These are phyloP conservation scores for Eremophila alpestris DNA, from an alignment of 2,797 vertebrate species.

Conservation along the genomic window DNA sequence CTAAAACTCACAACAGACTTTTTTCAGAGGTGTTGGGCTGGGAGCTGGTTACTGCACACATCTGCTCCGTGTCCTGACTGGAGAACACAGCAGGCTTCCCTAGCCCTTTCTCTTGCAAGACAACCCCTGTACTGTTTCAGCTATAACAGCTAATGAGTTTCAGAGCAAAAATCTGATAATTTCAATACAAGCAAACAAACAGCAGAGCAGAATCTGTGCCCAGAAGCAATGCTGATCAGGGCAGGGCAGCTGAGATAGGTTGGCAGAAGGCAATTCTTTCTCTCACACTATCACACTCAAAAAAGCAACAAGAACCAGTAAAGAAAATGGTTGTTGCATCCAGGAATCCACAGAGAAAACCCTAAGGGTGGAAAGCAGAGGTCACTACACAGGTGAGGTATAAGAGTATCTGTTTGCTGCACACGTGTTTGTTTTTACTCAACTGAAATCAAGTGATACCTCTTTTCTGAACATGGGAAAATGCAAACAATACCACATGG, in stretches of 20 bases:
- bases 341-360: background rate
- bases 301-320: background rate
- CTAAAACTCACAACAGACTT: background rate
- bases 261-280: background rate
- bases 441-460: background rate
- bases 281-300: background rate
- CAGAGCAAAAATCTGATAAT: background rate
- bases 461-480: background rate
- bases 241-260: background rate
- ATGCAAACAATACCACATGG: background rate
- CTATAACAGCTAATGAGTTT: background rate
- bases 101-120: background rate
- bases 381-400: background rate
- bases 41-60: background rate
- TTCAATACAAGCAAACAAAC: background rate
- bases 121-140: background rate
- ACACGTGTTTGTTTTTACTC: background rate
- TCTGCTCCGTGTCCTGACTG: fast-evolving
- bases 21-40: background rate
- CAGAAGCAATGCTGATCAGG: background rate
- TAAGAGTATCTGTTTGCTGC: background rate
- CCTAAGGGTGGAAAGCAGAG: background rate
- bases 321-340: background rate
- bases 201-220: background rate
- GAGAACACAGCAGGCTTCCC: background rate